Conservation (phyloP, 2,113 vertebrate species). For the Salvator merianae region DNA sequence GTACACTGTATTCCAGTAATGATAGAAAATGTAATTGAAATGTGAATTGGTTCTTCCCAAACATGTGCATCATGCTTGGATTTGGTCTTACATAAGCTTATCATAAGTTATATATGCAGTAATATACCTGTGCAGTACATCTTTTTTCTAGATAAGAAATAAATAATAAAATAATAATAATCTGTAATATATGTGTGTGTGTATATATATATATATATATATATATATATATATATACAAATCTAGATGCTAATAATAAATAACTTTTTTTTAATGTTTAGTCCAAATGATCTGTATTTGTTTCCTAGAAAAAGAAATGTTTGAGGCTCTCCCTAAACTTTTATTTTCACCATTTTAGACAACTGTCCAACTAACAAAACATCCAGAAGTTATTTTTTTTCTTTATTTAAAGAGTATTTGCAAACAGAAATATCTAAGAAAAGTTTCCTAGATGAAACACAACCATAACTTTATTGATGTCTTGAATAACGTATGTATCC, state of each 20-base stretch:
- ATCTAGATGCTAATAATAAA: background rate
- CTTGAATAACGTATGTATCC: slow-evolving; percentile 43
- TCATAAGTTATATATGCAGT: no score
- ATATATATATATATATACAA: no score
- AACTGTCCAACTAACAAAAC: slow-evolving; percentile 31
- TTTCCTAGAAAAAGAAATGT: background rate
- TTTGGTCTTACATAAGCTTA: no score
- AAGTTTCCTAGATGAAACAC: slow-evolving; percentile 50
- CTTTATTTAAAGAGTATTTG: slow-evolving; percentile 26
- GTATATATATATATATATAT: no score
- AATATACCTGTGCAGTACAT: background rate
- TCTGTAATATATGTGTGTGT: background rate
- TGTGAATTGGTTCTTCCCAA: no score
- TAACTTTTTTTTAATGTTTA: slow-evolving; percentile 7
- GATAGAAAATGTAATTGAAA: no score
- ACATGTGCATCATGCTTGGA: no score
- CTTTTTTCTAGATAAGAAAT: background rate
- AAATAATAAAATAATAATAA: background rate
- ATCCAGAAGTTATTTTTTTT: no score
- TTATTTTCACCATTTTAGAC: slow-evolving; percentile 10
- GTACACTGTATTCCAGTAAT: no score
- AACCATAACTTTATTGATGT: slow-evolving; percentile 45
- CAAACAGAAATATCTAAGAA: slow-evolving; percentile 43
- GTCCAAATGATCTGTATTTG: background rate
- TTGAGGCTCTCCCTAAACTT: slow-evolving; percentile 5